Conservation (phyloP, 2,888 invertebrate genomes). For the Horisme vitalbata region DNA sequence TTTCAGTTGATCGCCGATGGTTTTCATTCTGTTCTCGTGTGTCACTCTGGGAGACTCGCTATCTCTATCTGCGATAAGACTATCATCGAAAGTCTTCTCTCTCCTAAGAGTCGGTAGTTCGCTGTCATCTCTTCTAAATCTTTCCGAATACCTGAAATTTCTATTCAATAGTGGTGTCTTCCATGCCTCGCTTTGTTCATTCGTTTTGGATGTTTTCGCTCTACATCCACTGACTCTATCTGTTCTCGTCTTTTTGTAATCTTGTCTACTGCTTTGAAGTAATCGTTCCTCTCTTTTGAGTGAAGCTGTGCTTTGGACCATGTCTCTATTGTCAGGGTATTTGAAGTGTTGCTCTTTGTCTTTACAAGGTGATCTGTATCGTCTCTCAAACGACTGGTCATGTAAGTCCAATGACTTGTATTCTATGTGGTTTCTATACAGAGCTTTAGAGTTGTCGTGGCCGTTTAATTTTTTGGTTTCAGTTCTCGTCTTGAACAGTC, state of each 20-base stretch:
- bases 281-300: conserved; percentile 74
- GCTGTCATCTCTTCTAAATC: conserved; percentile 68
- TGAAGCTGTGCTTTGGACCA: conserved; percentile 67
- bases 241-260: conserved; percentile 72
- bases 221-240: conserved; percentile 76
- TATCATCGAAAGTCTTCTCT: conserved; percentile 79
- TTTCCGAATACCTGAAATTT: conserved; percentile 76
- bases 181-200: conserved; percentile 71
- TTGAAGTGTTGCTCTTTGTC: conserved; percentile 72
- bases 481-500: conserved; percentile 89
- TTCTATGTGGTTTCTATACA: conserved; percentile 62
- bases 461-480: conserved; percentile 85
- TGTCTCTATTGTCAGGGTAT: conserved; percentile 69
- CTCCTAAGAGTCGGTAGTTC: conserved; percentile 68
- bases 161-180: conserved; percentile 73
- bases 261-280: conserved; percentile 72
- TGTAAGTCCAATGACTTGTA: conserved; percentile 66
- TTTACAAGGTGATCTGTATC: conserved; percentile 71
- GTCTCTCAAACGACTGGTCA: conserved; percentile 66
- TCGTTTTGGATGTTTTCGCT: conserved; percentile 72
- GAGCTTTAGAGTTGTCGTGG: conserved; percentile 55
- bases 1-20: conserved; percentile 61
- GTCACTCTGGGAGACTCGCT: conserved; percentile 61
- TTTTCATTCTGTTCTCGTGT: conserved; percentile 62
- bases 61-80: conserved; percentile 61